Evolutionary conservation across 2,888 invertebrate species (phyloP).

Genomic region (Drosophila heteroneura): DNA sequence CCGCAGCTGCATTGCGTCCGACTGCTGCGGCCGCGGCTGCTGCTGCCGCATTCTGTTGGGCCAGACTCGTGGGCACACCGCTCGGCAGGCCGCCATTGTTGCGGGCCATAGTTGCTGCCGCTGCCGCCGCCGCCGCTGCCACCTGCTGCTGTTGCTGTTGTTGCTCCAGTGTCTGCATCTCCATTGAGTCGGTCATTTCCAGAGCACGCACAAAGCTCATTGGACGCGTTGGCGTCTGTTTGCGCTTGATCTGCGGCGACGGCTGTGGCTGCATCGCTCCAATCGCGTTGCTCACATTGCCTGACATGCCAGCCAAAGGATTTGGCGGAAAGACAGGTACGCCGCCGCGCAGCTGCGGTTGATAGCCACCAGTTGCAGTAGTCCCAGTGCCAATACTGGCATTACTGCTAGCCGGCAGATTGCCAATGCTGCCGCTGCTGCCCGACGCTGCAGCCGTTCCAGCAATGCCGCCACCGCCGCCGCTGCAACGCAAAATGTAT

Average conservation of each 20-base stretch:
- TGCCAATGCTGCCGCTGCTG: constrained; percentile 69
- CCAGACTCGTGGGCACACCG: constrained; percentile 45
- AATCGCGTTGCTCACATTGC: constrained; percentile 51
- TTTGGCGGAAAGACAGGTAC: constrained; percentile 89
- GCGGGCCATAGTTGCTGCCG: constrained; percentile 64
- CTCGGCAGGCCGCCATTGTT: constrained; percentile 74
- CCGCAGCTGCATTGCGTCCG: constrained; percentile 45
- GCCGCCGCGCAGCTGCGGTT: constrained; percentile 89
- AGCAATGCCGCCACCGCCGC: constrained; percentile 38
- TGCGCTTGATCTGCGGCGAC: constrained; percentile 87
- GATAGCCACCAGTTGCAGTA: constrained; percentile 85
- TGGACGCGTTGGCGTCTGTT: constrained; percentile 88
- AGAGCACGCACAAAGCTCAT: constrained; percentile 95
- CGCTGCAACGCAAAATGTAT: constrained; percentile 83
- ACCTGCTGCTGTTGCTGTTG: constrained; percentile 80
- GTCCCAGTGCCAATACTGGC: constrained; percentile 12
- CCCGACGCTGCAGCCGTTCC: constrained; percentile 39
- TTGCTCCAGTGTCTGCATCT: constrained; percentile 88
- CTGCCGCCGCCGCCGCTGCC: constrained; percentile 62
- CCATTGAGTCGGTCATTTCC: constrained; percentile 95
- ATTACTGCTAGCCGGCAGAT: constrained; percentile 47
- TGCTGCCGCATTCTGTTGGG: constrained; percentile 52
- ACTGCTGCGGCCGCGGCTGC: constrained; percentile 45
- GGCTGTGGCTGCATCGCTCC: constrained; percentile 83
- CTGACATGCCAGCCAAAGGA: constrained; percentile 71